Evolutionary conservation across 2,113 vertebrate species (phyloP).

Genomic region (Coptodon rendalli): DNA sequence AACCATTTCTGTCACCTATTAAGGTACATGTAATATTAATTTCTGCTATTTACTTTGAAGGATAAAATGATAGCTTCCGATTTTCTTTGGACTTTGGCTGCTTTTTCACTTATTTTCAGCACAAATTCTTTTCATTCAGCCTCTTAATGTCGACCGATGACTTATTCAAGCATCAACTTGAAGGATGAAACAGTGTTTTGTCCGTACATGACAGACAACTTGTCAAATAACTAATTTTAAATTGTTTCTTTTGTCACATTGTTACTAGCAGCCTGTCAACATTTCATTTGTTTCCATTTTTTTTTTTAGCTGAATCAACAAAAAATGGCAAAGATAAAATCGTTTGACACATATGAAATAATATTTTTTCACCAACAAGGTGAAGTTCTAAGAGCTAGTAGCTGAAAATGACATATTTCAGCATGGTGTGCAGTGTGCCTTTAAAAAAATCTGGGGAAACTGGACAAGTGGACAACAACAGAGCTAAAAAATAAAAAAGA

Average conservation of each 20-base stretch:
- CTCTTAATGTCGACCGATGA: background rate
- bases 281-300: background rate
- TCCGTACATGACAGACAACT: background rate
- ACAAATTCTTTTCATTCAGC: background rate
- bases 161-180: background rate
- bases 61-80: background rate
- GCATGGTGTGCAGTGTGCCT: background rate
- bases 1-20: background rate
- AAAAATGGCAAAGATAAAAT: background rate
- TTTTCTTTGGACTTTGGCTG: background rate
- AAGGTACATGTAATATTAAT: background rate
- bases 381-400: background rate
- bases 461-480: background rate
- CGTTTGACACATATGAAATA: background rate
- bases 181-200: background rate
- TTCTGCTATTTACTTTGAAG: background rate
- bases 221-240: background rate
- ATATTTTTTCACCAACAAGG: background rate
- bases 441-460: background rate
- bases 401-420: background rate
- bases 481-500: accelerated
- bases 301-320: background rate
- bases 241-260: background rate
- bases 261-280: background rate
- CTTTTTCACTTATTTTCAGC: background rate